Conservation (phyloP, 2,113 vertebrate species). For the Scophthalmus maximus region DNA sequence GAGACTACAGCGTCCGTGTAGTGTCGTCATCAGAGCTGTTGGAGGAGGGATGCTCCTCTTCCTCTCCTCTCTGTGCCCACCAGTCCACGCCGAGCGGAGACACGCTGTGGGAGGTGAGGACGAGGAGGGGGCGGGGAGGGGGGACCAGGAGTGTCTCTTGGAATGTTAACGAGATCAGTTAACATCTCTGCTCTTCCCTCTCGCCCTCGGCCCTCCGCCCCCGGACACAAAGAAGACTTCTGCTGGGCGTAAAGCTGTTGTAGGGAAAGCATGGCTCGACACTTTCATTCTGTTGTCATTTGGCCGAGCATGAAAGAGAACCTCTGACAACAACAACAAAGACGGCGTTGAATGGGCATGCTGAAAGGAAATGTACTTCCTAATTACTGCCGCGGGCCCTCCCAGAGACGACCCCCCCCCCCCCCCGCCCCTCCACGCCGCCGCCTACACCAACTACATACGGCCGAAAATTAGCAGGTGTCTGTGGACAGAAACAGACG, state of each 20-base stretch:
- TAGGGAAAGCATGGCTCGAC: constrained; percentile 69
- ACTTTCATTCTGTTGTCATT: constrained; percentile 78
- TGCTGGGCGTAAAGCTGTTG: constrained; percentile 69
- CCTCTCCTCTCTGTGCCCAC: not conserved
- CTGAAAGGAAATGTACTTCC: constrained; percentile 75
- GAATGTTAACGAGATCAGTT: constrained; percentile 86
- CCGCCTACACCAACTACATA: constrained; percentile 67
- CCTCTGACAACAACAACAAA: constrained; percentile 62
- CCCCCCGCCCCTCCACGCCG: constrained; percentile 52
- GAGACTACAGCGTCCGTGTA: not conserved
- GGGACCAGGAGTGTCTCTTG: constrained; percentile 74
- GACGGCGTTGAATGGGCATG: constrained; percentile 60
- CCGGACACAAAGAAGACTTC: constrained; percentile 68
- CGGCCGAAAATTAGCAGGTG: constrained; percentile 83
- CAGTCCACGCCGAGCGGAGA: no score
- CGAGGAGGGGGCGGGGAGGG: constrained; percentile 1
- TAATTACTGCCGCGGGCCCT: constrained; percentile 76
- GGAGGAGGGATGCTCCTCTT: constrained; percentile 1
- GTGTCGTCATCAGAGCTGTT: constrained; percentile 40
- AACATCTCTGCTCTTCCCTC: constrained; percentile 74
- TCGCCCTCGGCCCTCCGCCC: constrained; percentile 44
- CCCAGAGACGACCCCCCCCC: constrained; percentile 62
- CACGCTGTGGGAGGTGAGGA: constrained; percentile 24
- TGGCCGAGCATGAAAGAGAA: constrained; percentile 81
- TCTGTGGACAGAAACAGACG: constrained; percentile 71